phyloP scores from a whole-genome alignment of 1,140 invertebrate genomes.

The Pogonus chalceus region DNA sequence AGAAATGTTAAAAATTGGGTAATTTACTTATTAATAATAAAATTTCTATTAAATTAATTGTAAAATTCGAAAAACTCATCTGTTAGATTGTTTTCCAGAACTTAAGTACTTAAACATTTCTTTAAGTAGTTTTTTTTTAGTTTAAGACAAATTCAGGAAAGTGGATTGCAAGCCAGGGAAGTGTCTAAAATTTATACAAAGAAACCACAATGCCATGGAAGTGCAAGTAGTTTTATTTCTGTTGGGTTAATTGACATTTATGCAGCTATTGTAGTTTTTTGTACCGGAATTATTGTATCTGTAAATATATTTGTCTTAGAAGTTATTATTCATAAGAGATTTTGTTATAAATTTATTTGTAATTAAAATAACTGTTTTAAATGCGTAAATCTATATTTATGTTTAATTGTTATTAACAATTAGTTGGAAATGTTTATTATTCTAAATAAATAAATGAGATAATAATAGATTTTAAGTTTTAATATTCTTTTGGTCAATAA shows the following conservation, averaged over 20 bases:
- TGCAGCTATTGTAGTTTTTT: slow-evolving; percentile 22
- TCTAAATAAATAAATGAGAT: too few species aligned
- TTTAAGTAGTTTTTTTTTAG: slow-evolving; percentile 29
- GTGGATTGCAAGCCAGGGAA: slow-evolving; percentile 46
- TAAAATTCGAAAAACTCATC: background rate
- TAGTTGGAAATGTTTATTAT: too few species aligned
- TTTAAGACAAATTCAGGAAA: slow-evolving; percentile 45
- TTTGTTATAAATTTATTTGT: too few species aligned
- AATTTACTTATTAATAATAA: slow-evolving; percentile 11
- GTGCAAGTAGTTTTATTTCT: slow-evolving; percentile 29
- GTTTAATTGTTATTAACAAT: too few species aligned
- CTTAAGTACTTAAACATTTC: too few species aligned
- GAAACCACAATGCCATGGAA: slow-evolving; percentile 42
- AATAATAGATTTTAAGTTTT: too few species aligned
- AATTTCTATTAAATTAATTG: background rate
- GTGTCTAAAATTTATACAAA: slow-evolving; percentile 45
- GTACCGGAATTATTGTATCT: slow-evolving; percentile 19
- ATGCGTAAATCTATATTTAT: too few species aligned
- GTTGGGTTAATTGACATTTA: slow-evolving; percentile 32
- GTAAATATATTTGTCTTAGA: slow-evolving; percentile 19
- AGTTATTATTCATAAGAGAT: slow-evolving; percentile 11
- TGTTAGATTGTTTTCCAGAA: background rate
- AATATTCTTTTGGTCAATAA: too few species aligned
- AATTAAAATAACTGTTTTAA: too few species aligned
- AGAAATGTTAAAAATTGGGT: slow-evolving; percentile 53